Percentiles rank a stretch among this genome's conserved stretches.
These are phyloP conservation scores for Thaumetopoea pityocampa DNA, from an alignment of 1,140 invertebrate species.

Conservation along the genomic window DNA sequence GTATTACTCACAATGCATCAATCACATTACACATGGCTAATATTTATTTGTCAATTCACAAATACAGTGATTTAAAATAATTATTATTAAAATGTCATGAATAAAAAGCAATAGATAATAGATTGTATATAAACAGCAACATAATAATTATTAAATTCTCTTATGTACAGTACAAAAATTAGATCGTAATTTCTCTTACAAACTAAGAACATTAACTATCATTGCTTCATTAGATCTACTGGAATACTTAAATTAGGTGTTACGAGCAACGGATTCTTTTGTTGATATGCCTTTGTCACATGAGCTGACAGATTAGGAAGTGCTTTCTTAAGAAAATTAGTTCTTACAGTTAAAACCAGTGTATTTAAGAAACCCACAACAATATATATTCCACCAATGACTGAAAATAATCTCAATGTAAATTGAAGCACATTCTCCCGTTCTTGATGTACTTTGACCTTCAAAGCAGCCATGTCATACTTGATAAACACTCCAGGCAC, in stretches of 20 bases:
- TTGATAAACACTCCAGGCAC: constrained; percentile 96
- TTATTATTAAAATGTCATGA: not conserved
- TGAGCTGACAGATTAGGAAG: constrained; percentile 14
- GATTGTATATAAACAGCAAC: constrained; percentile 4
- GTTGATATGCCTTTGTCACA: constrained; percentile 12
- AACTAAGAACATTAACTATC: constrained; percentile 29
- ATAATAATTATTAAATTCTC: constrained; percentile 15
- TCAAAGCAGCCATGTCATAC: constrained; percentile 93
- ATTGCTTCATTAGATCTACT: constrained; percentile 53
- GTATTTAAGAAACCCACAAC: constrained; percentile 80
- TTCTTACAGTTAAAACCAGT: constrained; percentile 42
- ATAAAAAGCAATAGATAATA: constrained; percentile 7
- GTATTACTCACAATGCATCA: too few relatives aligned
- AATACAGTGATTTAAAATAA: too few relatives aligned
- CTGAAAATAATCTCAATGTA: constrained; percentile 89
- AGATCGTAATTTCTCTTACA: constrained; percentile 17
- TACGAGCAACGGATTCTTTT: constrained; percentile 45
- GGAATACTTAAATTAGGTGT: constrained; percentile 48
- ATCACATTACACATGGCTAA: too few relatives aligned
- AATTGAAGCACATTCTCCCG: constrained; percentile 88
- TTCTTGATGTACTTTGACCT: constrained; percentile 90
- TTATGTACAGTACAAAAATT: constrained; percentile 28
- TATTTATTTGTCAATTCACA: too few relatives aligned
- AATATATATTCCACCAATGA: constrained; percentile 93
- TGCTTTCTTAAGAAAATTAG: constrained; percentile 28